Conservation (phyloP, 2,113 vertebrate species). For the Apeltes quadracus region DNA sequence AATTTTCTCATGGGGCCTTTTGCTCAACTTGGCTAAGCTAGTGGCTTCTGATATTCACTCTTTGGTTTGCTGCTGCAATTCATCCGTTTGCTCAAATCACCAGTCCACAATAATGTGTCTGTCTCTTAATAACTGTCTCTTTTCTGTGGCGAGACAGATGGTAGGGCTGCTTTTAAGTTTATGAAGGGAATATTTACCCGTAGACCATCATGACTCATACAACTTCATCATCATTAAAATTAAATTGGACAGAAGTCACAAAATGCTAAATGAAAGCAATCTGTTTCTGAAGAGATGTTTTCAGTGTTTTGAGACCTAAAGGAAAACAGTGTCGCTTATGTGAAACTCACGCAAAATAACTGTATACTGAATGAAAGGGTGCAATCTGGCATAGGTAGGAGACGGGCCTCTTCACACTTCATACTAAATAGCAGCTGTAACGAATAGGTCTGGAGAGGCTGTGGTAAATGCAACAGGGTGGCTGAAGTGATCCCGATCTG, state of each 20-base stretch:
- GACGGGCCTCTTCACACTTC: constrained; percentile 25
- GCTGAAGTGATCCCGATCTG: constrained; percentile 51
- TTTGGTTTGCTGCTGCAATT: neutral
- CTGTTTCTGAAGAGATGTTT: constrained; percentile 24
- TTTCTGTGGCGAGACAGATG: constrained; percentile 25
- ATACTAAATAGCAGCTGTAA: constrained; percentile 36
- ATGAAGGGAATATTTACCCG: constrained; percentile 36
- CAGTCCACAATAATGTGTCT: neutral
- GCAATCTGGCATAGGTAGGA: neutral
- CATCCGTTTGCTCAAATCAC: constrained; percentile 8
- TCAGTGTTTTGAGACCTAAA: constrained; percentile 7
- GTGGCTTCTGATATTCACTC: neutral
- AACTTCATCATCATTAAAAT: constrained; percentile 44
- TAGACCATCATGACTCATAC: constrained; percentile 30
- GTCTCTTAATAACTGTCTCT: neutral
- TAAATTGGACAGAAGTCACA: constrained; percentile 44
- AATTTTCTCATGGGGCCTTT: neutral
- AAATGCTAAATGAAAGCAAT: constrained; percentile 41
- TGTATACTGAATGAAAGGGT: neutral
- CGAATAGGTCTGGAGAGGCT: constrained; percentile 44
- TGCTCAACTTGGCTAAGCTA: neutral
- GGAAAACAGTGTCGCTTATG: neutral
- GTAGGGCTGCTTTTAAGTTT: constrained; percentile 25
- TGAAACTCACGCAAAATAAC: neutral
- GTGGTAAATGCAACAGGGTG: constrained; percentile 45